Percentiles rank a stretch among this genome's conserved stretches.
Evolutionary conservation across 2,797 vertebrate species (phyloP).

Genomic region (Pseudochromis fuscus): DNA sequence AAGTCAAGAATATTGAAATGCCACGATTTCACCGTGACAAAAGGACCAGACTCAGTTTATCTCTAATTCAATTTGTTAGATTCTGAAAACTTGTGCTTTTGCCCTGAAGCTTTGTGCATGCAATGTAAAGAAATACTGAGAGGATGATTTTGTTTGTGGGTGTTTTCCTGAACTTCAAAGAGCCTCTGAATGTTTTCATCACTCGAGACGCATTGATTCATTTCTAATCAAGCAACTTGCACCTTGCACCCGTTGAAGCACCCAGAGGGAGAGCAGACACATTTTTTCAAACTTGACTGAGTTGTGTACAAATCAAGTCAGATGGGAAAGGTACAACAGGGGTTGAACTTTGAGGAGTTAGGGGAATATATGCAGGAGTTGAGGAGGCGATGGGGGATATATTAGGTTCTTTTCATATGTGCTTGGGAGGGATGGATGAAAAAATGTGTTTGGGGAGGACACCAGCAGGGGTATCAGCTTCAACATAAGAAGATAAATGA

Average conservation of each 20-base stretch:
- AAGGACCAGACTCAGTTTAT: slow-evolving; percentile 46
- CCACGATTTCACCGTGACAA: slow-evolving; percentile 52
- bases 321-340: background rate
- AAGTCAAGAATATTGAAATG: slow-evolving; percentile 70
- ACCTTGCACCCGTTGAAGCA: slow-evolving; percentile 32
- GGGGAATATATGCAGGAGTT: slow-evolving; percentile 3
- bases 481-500: slow-evolving; percentile 18
- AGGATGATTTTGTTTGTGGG: background rate
- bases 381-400: slow-evolving; percentile 10
- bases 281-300: slow-evolving; percentile 13
- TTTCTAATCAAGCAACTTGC: slow-evolving; percentile 48
- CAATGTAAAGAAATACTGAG: slow-evolving; percentile 4
- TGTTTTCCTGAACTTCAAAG: slow-evolving; percentile 52
- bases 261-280: slow-evolving; percentile 23
- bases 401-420: background rate
- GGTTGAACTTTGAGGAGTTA: background rate
- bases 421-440: slow-evolving; percentile 5
- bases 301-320: slow-evolving; percentile 25
- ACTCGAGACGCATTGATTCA: slow-evolving; percentile 41
- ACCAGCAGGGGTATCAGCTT: background rate
- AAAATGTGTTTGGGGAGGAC: background rate
- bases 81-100: slow-evolving; percentile 10
- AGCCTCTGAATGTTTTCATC: slow-evolving; percentile 38
- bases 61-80: slow-evolving; percentile 46
- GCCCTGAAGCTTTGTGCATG: slow-evolving; percentile 8